phyloP scores from a whole-genome alignment of 1,140 invertebrate genomes.

The Bombus balteatus region DNA sequence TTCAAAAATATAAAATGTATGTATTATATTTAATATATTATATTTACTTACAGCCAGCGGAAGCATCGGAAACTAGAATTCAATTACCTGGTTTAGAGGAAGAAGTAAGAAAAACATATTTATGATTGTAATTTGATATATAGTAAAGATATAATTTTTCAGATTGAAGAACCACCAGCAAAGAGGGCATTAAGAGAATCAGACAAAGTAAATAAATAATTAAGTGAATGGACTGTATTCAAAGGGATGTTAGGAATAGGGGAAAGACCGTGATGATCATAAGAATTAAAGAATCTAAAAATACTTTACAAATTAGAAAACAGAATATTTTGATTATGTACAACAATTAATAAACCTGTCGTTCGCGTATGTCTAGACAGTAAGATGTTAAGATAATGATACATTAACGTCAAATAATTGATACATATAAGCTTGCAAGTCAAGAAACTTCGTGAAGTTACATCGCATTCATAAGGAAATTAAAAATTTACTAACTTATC shows the following conservation, averaged over 20 bases:
- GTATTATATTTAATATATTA: conserved; percentile 20
- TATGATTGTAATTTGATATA: not conserved
- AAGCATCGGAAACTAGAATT: conserved; percentile 90
- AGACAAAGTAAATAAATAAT: conserved; percentile 81
- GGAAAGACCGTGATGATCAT: conserved; percentile 68
- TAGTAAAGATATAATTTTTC: conserved; percentile 55
- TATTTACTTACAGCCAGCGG: conserved; percentile 85
- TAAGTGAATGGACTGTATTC: conserved; percentile 69
- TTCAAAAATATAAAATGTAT: not conserved
- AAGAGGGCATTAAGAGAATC: conserved; percentile 81
- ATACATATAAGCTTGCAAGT: conserved; percentile 57
- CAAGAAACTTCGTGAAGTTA: conserved; percentile 39
- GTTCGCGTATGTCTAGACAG: conserved; percentile 78
- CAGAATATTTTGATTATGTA: conserved; percentile 82
- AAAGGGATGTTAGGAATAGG: conserved; percentile 51
- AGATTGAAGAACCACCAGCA: conserved; percentile 81
- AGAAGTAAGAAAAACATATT: conserved; percentile 77
- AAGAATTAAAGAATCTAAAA: conserved; percentile 69
- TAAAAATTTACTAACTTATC: conserved; percentile 43
- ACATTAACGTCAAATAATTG: conserved; percentile 67
- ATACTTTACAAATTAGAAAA: conserved; percentile 79
- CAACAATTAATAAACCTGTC: conserved; percentile 79
- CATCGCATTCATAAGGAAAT: conserved; percentile 39
- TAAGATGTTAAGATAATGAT: conserved; percentile 74
- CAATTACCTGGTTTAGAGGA: conserved; percentile 88